Evolutionary conservation across 1,140 invertebrate genomes (phyloP).

Genomic region (Drosophila serrata): DNA sequence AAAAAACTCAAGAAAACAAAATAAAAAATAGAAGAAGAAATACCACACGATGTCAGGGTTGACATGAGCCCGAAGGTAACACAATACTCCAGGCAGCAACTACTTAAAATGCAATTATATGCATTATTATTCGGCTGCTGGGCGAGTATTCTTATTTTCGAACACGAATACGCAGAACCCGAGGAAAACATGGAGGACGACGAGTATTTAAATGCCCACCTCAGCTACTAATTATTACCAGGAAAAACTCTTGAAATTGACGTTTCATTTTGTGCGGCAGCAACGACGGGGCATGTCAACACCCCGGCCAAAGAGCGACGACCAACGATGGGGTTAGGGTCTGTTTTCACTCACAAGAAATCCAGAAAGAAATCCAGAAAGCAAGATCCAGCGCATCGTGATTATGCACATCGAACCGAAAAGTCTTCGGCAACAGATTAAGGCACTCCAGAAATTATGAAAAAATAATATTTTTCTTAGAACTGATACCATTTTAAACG

Average conservation of each 20-base stretch:
- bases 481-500: conserved; percentile 85
- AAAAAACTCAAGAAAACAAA: neutral
- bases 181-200: conserved; percentile 59
- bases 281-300: conserved; percentile 71
- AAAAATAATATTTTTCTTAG: conserved; percentile 85
- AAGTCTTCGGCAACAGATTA: conserved; percentile 73
- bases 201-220: conserved; percentile 85
- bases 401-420: conserved; percentile 71
- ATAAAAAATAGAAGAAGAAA: neutral
- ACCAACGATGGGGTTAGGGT: neutral
- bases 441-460: conserved; percentile 84
- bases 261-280: conserved; percentile 79
- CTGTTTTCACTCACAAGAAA: conserved; percentile 59
- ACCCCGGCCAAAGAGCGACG: conserved; percentile 21
- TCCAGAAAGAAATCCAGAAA: neutral
- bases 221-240: conserved; percentile 85
- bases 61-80: conserved; percentile 63
- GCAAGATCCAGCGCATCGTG: conserved; percentile 54
- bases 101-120: conserved; percentile 84
- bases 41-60: conserved; percentile 37
- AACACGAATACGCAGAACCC: conserved; percentile 75
- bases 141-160: conserved; percentile 54
- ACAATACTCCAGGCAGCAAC: conserved; percentile 73
- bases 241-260: conserved; percentile 85
- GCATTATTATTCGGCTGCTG: conserved; percentile 78